phyloP scores from a whole-genome alignment of 1,140 invertebrate genomes.

The Euwallacea similis region DNA sequence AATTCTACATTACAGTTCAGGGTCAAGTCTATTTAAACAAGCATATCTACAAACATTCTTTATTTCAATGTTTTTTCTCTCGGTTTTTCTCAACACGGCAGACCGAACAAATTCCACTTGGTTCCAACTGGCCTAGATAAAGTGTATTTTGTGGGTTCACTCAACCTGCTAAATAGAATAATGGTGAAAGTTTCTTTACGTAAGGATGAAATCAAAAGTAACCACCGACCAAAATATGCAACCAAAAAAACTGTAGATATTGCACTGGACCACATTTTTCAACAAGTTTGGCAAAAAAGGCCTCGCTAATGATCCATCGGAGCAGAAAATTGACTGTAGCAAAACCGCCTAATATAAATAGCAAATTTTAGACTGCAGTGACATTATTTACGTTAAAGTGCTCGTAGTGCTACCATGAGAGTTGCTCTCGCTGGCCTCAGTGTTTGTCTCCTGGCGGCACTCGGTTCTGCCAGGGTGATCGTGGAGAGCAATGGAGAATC shows the following conservation, averaged over 20 bases:
- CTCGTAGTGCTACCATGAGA: constrained; percentile 31
- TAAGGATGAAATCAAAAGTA: constrained; percentile 32
- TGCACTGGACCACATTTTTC: constrained; percentile 17
- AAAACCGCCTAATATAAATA: constrained; percentile 35
- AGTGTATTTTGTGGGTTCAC: constrained; percentile 24
- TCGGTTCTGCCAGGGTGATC: constrained; percentile 16
- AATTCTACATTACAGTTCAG: no score
- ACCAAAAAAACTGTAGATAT: constrained; percentile 27
- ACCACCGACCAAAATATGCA: constrained; percentile 20
- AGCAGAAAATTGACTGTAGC: constrained; percentile 29
- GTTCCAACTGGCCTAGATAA: constrained; percentile 16
- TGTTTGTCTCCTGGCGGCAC: constrained; percentile 21
- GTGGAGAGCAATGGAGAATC: constrained; percentile 21
- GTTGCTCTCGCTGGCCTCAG: constrained; percentile 8
- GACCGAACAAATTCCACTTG: neutral
- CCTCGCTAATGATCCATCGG: constrained; percentile 1
- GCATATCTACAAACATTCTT: no score
- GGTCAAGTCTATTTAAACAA: no score
- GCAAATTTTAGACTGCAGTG: constrained; percentile 21
- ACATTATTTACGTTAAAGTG: constrained; percentile 19
- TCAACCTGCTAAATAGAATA: constrained; percentile 23
- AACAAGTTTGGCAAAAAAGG: constrained; percentile 23
- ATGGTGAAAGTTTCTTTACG: constrained; percentile 34
- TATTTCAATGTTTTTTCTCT: no score
- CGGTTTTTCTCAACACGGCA: no score